Percentiles rank a stretch among this genome's conserved stretches.
These are phyloP conservation scores for Lophotriccus pileatus DNA, from an alignment of 2,797 vertebrate species.

Conservation along the genomic window DNA sequence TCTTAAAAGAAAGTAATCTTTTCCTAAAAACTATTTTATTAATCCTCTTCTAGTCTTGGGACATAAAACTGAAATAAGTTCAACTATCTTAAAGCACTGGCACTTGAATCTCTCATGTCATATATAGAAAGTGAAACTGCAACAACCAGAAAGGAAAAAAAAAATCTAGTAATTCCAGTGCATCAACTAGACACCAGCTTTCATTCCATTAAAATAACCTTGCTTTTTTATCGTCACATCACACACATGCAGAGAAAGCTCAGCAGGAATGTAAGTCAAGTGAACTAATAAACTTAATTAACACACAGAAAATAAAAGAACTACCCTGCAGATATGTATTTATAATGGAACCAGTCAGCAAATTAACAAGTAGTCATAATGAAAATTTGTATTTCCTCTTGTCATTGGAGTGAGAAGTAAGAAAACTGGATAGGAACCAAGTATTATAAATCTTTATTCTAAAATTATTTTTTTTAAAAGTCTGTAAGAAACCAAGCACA, in stretches of 20 bases:
- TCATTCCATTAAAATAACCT: neutral
- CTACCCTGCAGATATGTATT: neutral
- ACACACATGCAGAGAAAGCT: neutral
- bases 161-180: neutral
- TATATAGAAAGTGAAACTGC: neutral
- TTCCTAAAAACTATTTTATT: neutral
- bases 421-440: neutral
- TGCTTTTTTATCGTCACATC: neutral
- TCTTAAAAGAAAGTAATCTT: neutral
- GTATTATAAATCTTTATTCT: neutral
- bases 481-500: neutral
- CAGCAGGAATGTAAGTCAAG: neutral
- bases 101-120: neutral
- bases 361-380: neutral
- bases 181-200: neutral
- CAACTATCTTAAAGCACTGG: neutral
- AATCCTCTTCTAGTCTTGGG: neutral
- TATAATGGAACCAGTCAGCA: neutral
- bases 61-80: neutral
- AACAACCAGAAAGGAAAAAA: neutral
- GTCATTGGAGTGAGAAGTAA: neutral
- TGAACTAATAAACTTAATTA: slow-evolving; percentile 31
- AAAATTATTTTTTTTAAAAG: neutral
- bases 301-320: neutral
- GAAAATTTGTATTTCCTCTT: neutral